Conservation (phyloP, 1,140 invertebrate genomes). For the Drosophila lacertosa region DNA sequence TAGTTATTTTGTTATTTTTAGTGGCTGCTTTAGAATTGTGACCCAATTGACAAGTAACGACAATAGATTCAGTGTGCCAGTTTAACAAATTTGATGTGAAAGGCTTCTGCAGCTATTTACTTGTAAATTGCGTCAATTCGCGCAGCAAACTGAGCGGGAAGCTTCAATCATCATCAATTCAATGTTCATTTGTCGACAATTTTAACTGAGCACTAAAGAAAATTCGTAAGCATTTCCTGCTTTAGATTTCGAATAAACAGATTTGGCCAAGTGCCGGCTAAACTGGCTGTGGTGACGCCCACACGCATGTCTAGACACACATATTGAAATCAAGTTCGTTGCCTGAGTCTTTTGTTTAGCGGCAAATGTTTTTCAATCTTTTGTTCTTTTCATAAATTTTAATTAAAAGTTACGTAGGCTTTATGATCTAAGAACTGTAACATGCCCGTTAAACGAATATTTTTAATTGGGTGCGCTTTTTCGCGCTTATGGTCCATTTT, state of each 20-base stretch:
- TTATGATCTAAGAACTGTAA: slow-evolving; percentile 1
- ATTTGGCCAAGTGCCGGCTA: slow-evolving; percentile 46
- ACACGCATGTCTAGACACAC: slow-evolving; percentile 13
- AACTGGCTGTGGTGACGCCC: slow-evolving; percentile 23
- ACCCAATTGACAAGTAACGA: slow-evolving; percentile 58
- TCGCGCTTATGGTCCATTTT: slow-evolving; percentile 43
- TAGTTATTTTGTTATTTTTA: slow-evolving; percentile 24
- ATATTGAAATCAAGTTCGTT: slow-evolving; percentile 50
- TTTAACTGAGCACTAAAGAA: slow-evolving; percentile 25
- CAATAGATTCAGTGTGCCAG: slow-evolving; percentile 44
- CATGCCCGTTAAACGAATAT: slow-evolving; percentile 13
- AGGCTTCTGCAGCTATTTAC: slow-evolving; percentile 45
- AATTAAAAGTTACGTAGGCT: slow-evolving; percentile 39
- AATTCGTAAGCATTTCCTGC: slow-evolving; percentile 64
- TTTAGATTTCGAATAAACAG: slow-evolving; percentile 56
- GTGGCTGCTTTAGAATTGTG: slow-evolving; percentile 32
- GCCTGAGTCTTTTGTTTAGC: slow-evolving; percentile 58
- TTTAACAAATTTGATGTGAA: slow-evolving; percentile 48
- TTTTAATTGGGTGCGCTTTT: slow-evolving; percentile 35
- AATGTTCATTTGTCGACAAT: slow-evolving; percentile 43
- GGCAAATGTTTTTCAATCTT: background rate
- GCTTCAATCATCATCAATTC: slow-evolving; percentile 62
- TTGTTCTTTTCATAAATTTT: slow-evolving; percentile 38
- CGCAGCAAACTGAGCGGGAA: slow-evolving; percentile 34
- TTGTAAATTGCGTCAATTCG: slow-evolving; percentile 69